These are phyloP conservation scores for Morpho achilles DNA, from an alignment of 2,888 invertebrate genomes.

Conservation along the genomic window DNA sequence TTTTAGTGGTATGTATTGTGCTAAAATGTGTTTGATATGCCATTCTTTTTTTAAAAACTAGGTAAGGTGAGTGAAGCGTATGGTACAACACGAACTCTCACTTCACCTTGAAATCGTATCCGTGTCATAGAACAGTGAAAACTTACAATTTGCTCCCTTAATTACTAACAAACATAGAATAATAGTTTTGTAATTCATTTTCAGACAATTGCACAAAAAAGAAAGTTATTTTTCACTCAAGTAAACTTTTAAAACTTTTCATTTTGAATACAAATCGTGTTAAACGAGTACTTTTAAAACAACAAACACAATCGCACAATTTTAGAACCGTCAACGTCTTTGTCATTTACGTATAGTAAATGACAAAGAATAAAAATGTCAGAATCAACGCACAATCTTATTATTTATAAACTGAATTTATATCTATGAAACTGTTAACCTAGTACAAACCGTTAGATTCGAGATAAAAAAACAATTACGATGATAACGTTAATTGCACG, in stretches of 20 bases:
- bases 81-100: slow-evolving; percentile 51
- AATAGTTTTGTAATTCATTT: slow-evolving; percentile 45
- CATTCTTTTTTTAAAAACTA: neutral
- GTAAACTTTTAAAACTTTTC: slow-evolving; percentile 42
- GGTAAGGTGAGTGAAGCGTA: slow-evolving; percentile 5
- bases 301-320: neutral
- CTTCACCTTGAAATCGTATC: slow-evolving; percentile 67
- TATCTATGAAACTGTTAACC: slow-evolving; percentile 1
- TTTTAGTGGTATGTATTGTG: too few species aligned
- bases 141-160: slow-evolving; percentile 61
- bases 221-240: slow-evolving; percentile 11
- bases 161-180: slow-evolving; percentile 39
- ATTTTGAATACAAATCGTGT: slow-evolving; percentile 29
- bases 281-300: neutral
- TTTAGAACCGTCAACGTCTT: neutral
- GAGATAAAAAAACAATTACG: neutral
- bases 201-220: slow-evolving; percentile 22
- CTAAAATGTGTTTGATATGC: too few species aligned
- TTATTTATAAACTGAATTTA: neutral
- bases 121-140: slow-evolving; percentile 40
- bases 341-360: neutral
- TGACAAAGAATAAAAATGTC: neutral
- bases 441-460: neutral
- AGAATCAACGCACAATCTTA: neutral
- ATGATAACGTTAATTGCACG: too few species aligned